phyloP scores from a whole-genome alignment of 2,113 vertebrate species.

The Oenanthe melanoleuca region DNA sequence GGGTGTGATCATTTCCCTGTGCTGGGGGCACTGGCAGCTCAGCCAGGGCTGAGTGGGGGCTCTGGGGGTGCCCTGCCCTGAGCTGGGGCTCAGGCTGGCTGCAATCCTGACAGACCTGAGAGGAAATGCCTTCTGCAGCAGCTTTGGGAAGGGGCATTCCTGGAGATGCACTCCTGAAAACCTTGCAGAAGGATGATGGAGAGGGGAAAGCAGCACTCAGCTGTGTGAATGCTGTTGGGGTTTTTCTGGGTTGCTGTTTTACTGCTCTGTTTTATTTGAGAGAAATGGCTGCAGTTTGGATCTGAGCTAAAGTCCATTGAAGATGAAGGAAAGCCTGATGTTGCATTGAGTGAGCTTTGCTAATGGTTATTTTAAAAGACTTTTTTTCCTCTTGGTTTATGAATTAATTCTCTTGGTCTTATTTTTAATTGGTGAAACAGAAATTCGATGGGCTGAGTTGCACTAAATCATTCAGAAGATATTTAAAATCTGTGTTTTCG shows the following conservation, averaged over 20 bases:
- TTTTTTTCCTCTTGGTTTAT: background rate
- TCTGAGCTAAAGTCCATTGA: background rate
- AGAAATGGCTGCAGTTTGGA: background rate
- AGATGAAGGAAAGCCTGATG: background rate
- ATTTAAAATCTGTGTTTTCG: background rate
- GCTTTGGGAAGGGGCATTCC: background rate
- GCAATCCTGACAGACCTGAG: fast-evolving
- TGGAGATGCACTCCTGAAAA: background rate
- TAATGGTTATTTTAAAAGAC: background rate
- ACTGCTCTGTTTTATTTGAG: background rate
- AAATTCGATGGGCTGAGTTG: background rate
- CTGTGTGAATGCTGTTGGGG: background rate
- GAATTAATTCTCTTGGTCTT: background rate
- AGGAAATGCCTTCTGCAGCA: fast-evolving
- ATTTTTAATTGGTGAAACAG: constrained; percentile 15
- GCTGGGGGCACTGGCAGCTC: fast-evolving
- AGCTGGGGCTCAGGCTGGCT: background rate
- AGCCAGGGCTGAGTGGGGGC: background rate
- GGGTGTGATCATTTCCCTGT: background rate
- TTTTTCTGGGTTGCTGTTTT: background rate
- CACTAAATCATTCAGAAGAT: constrained; percentile 27
- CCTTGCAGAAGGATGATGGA: background rate
- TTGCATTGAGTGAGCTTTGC: background rate
- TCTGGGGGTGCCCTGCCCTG: background rate
- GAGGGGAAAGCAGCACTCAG: background rate